Percentiles rank a stretch among this genome's conserved stretches.
These are phyloP conservation scores for Symphodus melops DNA, from an alignment of 2,113 vertebrate genomes.

Conservation along the genomic window DNA sequence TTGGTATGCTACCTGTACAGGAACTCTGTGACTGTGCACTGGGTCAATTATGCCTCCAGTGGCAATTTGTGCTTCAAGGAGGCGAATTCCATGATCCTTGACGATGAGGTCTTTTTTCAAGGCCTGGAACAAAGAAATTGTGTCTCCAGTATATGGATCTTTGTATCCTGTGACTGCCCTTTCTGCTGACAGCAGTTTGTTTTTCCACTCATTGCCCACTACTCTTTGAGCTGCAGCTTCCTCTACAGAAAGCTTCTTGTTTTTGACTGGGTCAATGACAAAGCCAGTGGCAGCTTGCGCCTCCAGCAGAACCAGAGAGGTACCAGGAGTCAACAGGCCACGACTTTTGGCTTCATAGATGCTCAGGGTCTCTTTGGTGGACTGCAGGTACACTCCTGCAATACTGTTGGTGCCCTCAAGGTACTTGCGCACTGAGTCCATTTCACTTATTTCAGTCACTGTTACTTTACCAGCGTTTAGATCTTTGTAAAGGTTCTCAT, in stretches of 20 bases:
- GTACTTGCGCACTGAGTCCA: conserved; percentile 81
- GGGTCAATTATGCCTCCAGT: conserved; percentile 85
- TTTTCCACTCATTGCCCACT: conserved; percentile 65
- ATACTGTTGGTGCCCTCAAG: conserved; percentile 83
- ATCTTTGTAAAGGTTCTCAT: conserved; percentile 66
- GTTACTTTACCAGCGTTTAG: conserved; percentile 81
- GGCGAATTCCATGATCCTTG: conserved; percentile 62
- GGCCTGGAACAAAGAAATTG: conserved; percentile 72
- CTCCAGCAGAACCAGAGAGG: conserved; percentile 87
- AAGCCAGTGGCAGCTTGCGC: conserved; percentile 89
- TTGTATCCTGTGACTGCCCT: conserved; percentile 62
- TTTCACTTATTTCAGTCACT: conserved; percentile 60
- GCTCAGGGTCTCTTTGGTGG: conserved; percentile 80
- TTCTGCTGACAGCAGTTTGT: conserved; percentile 63
- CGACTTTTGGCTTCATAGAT: conserved; percentile 84
- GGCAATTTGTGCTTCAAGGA: conserved; percentile 80
- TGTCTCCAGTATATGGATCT: conserved; percentile 61
- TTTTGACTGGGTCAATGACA: conserved; percentile 85
- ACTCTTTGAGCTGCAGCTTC: conserved; percentile 79
- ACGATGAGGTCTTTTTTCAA: conserved; percentile 66
- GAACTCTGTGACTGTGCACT: conserved; percentile 83
- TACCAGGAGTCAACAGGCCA: conserved; percentile 84
- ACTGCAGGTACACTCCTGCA: conserved; percentile 83
- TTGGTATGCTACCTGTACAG: conserved; percentile 85
- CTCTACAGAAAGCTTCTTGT: conserved; percentile 85